Base-by-base conservation (phyloP, 2,888 invertebrate genomes). In the Chrysolina americana region DNA sequence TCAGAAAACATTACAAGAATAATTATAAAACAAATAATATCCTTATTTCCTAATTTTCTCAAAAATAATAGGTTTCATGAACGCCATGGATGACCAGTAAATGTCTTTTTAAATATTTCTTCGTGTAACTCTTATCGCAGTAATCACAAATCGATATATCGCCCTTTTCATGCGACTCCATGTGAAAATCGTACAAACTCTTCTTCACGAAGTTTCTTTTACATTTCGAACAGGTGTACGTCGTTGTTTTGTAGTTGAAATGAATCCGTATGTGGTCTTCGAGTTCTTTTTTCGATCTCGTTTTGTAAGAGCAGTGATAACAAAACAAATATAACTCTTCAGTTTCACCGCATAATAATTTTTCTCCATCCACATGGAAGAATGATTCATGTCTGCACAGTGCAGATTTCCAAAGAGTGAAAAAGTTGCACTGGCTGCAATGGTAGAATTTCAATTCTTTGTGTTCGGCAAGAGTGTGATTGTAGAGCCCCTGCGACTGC, bases 361-460 rank as follows among this genome's bases (percentile, higher is more conserved):
- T 1, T 11, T 66, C 50, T n/a, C 15, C 66, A 2, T 28, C 66
- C 13, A 11, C 36, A 23, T 70, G 70, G 48, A 70, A 70, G 17
- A 63, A 23, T 6, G 63, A 64, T 28, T 36, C 50, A 17, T 70
- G 70, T 53, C 50, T n/a, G 47, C 28, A 17, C n/a, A 70, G 47
- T 9, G 70, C 70, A 10, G 63, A 63, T 17, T 62, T 62, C 62
- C 64, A 64, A 19, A 70, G 50, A 11, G 63, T 23, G 28, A 70
- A 70, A 19, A 70, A 70, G 28, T 70, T 64, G 36, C 70, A 70
- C 13, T 13, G 15, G 41, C 17, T n/a, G 62, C 70, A 70, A 41
- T 70, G 70, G 64, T 48, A 64, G 28, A 70, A 70, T 64, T 70
- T 70, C 47, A 70, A 9, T 17, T 70, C 63, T 6, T 70, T 70